These are phyloP conservation scores for Disparrhopalites patrizii DNA, from an alignment of 2,888 invertebrate genomes.

Conservation along the genomic window DNA sequence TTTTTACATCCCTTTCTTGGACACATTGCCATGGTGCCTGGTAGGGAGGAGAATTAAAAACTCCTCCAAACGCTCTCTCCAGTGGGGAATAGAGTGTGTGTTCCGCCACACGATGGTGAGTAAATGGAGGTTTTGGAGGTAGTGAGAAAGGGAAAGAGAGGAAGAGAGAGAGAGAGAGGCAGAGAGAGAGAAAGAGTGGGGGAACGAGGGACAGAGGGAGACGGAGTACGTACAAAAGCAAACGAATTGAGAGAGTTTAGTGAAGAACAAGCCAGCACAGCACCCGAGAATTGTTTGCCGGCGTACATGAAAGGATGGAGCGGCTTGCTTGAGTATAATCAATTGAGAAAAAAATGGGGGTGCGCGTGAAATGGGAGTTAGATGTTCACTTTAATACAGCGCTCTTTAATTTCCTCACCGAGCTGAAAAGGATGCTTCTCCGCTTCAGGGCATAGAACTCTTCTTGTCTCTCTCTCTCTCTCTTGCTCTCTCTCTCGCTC, in stretches of 20 bases:
- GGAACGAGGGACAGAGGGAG: not conserved
- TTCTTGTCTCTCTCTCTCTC: too few relatives aligned
- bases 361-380: conserved; percentile 49
- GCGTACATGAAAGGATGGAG: conserved; percentile 37
- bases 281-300: conserved; percentile 31
- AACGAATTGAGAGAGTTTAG: conserved; percentile 15
- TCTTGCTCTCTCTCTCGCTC: too few relatives aligned
- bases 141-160: not conserved
- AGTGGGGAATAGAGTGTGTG: too few relatives aligned
- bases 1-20: too few relatives aligned
- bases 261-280: conserved; percentile 25
- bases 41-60: too few relatives aligned
- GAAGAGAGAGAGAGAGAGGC: not conserved
- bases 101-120: too few relatives aligned
- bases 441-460: conserved; percentile 23
- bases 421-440: conserved; percentile 35
- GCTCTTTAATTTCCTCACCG: conserved; percentile 47
- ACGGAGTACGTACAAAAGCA: not conserved
- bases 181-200: not conserved
- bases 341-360: conserved; percentile 49
- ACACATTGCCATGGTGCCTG: too few relatives aligned
- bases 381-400: conserved; percentile 48
- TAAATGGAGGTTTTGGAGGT: not conserved
- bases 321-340: conserved; percentile 48
- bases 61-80: too few relatives aligned